Evolutionary conservation across 2,888 invertebrate species (phyloP).

Genomic region (Cantharis rustica): DNA sequence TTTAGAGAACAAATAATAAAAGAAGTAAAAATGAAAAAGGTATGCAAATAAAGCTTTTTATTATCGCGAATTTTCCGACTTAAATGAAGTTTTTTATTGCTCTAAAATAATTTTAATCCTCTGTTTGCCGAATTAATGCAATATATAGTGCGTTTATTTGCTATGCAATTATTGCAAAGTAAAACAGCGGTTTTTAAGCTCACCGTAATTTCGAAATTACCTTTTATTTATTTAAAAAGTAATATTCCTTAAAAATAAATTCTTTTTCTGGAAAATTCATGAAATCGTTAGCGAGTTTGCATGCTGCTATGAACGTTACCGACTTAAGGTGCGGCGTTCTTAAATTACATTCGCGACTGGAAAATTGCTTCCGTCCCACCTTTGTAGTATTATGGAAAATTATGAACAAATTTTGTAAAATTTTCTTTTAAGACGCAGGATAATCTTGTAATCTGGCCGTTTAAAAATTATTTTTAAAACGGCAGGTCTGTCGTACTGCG

Average conservation of each 20-base stretch:
- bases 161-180: neutral
- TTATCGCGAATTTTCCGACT: neutral
- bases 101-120: neutral
- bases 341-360: neutral
- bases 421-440: neutral
- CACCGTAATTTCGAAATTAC: neutral
- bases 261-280: neutral
- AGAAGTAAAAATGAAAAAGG: neutral
- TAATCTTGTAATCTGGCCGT: neutral
- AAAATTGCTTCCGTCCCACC: slow-evolving; percentile 2
- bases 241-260: neutral
- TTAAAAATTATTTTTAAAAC: neutral
- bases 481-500: neutral
- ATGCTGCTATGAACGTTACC: neutral
- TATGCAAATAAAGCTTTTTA: neutral
- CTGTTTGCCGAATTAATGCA: neutral
- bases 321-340: slow-evolving; percentile 2
- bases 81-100: neutral
- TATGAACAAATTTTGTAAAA: neutral
- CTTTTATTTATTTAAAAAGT: neutral
- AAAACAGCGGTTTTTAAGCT: neutral
- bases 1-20: neutral
- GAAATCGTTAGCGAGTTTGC: neutral
- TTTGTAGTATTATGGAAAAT: neutral
- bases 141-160: neutral